These are phyloP conservation scores for Micromys minutus DNA, from an alignment of 2,113 vertebrate genomes.

Conservation along the genomic window DNA sequence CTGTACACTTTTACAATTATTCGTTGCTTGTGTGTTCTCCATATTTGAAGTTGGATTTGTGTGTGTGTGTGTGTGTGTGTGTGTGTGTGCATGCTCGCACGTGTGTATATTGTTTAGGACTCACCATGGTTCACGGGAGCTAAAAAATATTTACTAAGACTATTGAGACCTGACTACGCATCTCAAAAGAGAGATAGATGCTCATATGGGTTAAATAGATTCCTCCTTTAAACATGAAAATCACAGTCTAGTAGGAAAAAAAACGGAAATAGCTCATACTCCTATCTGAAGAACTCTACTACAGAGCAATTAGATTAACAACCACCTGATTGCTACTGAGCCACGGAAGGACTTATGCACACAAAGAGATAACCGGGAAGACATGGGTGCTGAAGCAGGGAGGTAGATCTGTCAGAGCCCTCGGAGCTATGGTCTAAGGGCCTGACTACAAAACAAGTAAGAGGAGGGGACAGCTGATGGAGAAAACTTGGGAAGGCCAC, in stretches of 20 bases:
- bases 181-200: constrained; percentile 57
- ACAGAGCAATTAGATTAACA: background rate
- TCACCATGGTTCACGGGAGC: background rate
- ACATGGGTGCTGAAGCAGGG: background rate
- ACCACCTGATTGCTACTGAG: background rate
- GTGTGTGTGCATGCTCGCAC: background rate
- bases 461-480: background rate
- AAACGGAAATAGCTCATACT: background rate
- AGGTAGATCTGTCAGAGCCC: background rate
- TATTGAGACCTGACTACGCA: constrained; percentile 27
- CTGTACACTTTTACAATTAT: background rate
- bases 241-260: background rate
- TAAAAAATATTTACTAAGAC: constrained; percentile 35
- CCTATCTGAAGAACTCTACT: background rate
- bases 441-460: background rate
- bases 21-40: background rate
- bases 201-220: background rate
- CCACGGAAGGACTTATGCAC: background rate
- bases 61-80: background rate
- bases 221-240: constrained; percentile 42
- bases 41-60: background rate
- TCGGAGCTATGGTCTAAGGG: background rate
- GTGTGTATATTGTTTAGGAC: background rate
- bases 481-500: background rate
- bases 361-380: background rate